A percentile compares a stretch with the other conserved stretches of the same genome.
These are phyloP conservation scores for Semaprochilodus insignis DNA, from an alignment of 2,797 vertebrate species.

Conservation along the genomic window DNA sequence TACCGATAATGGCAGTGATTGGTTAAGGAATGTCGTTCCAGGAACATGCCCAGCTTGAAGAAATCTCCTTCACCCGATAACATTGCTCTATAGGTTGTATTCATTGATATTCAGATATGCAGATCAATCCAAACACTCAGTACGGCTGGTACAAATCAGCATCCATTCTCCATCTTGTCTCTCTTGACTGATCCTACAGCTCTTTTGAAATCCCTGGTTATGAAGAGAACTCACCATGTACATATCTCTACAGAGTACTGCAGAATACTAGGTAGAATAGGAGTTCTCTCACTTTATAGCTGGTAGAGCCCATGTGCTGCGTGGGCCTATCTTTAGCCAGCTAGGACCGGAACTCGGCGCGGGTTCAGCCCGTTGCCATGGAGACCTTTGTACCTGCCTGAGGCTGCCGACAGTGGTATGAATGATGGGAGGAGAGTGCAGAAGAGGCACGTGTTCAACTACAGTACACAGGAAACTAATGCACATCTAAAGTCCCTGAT, in stretches of 20 bases:
- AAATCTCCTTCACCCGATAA: background rate
- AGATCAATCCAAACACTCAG: background rate
- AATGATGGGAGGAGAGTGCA: constrained; percentile 50
- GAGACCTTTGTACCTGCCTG: constrained; percentile 68
- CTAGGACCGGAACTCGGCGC: constrained; percentile 66
- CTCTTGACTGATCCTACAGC: background rate
- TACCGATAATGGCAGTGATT: background rate
- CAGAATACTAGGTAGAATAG: background rate
- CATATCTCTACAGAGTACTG: background rate
- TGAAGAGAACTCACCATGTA: background rate
- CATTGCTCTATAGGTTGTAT: background rate
- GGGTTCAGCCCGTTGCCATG: constrained; percentile 73
- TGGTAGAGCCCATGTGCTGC: constrained; percentile 39
- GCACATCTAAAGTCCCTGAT: constrained; percentile 5
- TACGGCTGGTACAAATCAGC: background rate
- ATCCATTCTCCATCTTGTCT: background rate
- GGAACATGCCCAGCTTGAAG: background rate
- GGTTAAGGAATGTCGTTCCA: background rate
- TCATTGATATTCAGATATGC: background rate
- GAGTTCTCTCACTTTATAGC: constrained; percentile 31
- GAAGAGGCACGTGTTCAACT: constrained; percentile 36
- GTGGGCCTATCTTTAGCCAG: constrained; percentile 75
- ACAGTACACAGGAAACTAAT: background rate
- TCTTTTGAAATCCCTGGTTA: background rate
- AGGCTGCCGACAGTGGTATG: constrained; percentile 55